Base-by-base conservation (phyloP, 23 tunicate genomes). In the Pegea sp. region DNA sequence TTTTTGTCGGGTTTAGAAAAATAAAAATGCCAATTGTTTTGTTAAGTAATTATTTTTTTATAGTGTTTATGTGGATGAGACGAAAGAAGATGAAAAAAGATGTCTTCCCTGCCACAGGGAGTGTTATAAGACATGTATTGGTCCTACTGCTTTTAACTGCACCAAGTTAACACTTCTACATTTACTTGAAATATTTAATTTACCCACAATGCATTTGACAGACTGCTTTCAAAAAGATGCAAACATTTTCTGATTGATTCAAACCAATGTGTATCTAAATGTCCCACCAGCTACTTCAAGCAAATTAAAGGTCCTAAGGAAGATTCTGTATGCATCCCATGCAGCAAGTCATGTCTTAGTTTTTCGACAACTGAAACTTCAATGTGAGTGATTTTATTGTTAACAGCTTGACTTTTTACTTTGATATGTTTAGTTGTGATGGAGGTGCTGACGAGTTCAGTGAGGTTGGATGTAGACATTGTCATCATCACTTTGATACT, bases 51-150 rank as follows among this genome's bases (percentile, higher is more conserved):
- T n/a, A n/a, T n/a, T n/a, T n/a, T n/a, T n/a, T n/a, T n/a, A n/a
- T n/a, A n/a, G n/a, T n/a, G n/a, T n/a, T n/a, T n/a, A n/a, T n/a
- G n/a, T n/a, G n/a, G n/a, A n/a, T n/a, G n/a, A n/a, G n/a, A n/a
- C n/a, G n/a, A n/a, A n/a, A n/a, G n/a, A n/a, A 23, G 32, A 30
- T 7, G 57, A 80, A 42, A 58, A 42, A 26, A 31, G 19, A 23
- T 84, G 95, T 33, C 58, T 56, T 3, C 95, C 95, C 20, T 84
- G 95, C 53, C 30, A 84, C 42, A 31, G 29, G 1, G 67, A 84
- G 30, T 84, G 95, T 42, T 18, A 26, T 2, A 52, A 51, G 13
- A 52, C 71, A 24, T 84, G 95, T 53, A 48, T 46, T 13, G 95
- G 95, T 2, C 76, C 76, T 0, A 54, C 65, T 4, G 61, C 86